phyloP scores from a whole-genome alignment of 1,140 invertebrate genomes.

The Campodea augens region DNA sequence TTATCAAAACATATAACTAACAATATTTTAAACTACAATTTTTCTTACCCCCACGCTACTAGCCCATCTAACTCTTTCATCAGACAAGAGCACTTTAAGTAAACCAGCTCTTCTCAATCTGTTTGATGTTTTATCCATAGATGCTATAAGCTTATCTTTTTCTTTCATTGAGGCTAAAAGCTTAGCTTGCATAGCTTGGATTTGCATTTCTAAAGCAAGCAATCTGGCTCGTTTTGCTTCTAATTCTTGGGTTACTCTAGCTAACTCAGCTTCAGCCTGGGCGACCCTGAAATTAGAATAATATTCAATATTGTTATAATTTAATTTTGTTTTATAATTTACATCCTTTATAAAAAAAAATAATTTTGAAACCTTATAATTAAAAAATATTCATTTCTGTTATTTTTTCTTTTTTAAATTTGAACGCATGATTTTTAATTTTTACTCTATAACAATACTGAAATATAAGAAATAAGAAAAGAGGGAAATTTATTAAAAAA shows the following conservation, averaged over 20 bases:
- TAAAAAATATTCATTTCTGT: too few relatives aligned
- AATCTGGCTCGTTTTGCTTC: conserved; percentile 60
- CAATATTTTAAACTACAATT: too few relatives aligned
- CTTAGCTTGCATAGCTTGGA: conserved; percentile 43
- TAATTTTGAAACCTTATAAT: too few relatives aligned
- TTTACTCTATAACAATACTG: conserved; percentile 1
- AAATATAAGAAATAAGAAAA: conserved; percentile 4
- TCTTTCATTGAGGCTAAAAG: conserved; percentile 38
- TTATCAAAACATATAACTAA: too few relatives aligned
- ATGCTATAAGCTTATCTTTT: conserved; percentile 34
- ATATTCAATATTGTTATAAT: conserved; percentile 13
- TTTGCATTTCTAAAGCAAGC: conserved; percentile 41
- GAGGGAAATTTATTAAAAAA: conserved; percentile 4
- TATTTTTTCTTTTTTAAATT: conserved; percentile 7
- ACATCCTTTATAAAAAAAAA: conserved; percentile 30
- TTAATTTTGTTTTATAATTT: conserved; percentile 27
- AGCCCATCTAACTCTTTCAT: conserved; percentile 67
- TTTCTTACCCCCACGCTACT: conserved; percentile 40
- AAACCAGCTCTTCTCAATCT: conserved; percentile 57
- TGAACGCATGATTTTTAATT: background rate
- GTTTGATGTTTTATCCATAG: conserved; percentile 51
- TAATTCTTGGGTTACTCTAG: conserved; percentile 50
- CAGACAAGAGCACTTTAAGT: conserved; percentile 60
- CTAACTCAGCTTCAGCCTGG: conserved; percentile 46
- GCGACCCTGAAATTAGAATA: conserved; percentile 12